Base-by-base conservation (phyloP, 2,797 vertebrate species). In the Alectoris magna region DNA sequence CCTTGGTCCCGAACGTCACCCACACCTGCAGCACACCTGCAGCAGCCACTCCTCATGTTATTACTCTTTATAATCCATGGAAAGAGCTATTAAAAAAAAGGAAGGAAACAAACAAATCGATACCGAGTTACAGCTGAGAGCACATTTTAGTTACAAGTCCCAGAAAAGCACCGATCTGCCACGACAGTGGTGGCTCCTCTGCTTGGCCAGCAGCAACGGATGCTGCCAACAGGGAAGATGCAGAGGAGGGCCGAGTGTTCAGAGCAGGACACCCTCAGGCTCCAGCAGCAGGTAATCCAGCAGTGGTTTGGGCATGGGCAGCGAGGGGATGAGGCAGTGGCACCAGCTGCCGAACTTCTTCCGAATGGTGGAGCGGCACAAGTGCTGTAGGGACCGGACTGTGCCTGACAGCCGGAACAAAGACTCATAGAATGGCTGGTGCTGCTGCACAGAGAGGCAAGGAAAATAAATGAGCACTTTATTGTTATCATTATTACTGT, bases 221-320 rank as follows among this genome's bases (percentile, higher is more conserved):
- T 51, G 55, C 53, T 56, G 39, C 46, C 2, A 39, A 39, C 1
- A 7, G 34, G 43, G 83, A 16, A 0, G 27, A 9, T 0, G 6
- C 23, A 31, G 55, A 26, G 41, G 15, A 39, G 34, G 49, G 46
- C 23, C 53, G 26, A 19, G 48, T 27, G 22, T 17, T 97, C 96
- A 97, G 21, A 43, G 60, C 77, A 98, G 26, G 4, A 88, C 18
- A 5, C 97, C 97, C 41, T 97, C 87, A 1, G 98, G 97, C 44
- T 98, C 95, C 91, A 98, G 75, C 39, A 98, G 97, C 24, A 98
- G 96, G 66, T 98, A 98, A 2, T 86, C 82, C 2, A 51, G 90
- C 75, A 98, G 88, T 2, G 94, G 6, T 44, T 43, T 78, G 9
- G 98, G 98, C 68, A 98, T 31, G 2, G 98, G 97, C 18, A 98